phyloP scores from a whole-genome alignment of 2,797 vertebrate species.

The Chelon auratus region DNA sequence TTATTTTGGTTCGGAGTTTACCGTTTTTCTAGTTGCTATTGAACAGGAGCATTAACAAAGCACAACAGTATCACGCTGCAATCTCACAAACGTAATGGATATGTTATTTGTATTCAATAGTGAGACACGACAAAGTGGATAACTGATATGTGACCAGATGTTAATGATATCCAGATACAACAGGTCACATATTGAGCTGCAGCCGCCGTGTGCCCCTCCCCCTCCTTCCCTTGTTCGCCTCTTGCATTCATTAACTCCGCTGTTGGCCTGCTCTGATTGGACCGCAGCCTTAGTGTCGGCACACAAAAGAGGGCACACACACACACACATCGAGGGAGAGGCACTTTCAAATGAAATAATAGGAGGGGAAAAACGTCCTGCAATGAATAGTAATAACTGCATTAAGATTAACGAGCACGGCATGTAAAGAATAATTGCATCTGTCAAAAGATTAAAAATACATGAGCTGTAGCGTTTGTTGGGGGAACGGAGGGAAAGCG shows the following conservation, averaged over 20 bases:
- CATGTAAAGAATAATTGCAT: slow-evolving; percentile 85
- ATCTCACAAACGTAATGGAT: slow-evolving; percentile 37
- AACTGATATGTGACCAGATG: slow-evolving; percentile 74
- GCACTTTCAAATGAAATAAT: slow-evolving; percentile 78
- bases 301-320: slow-evolving; percentile 26
- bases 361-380: slow-evolving; percentile 66
- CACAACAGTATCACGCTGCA: slow-evolving; percentile 6
- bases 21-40: slow-evolving; percentile 38
- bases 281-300: slow-evolving; percentile 42
- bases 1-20: slow-evolving; percentile 65
- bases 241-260: slow-evolving; percentile 71
- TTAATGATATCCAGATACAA: slow-evolving; percentile 72
- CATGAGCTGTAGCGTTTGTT: slow-evolving; percentile 82
- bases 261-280: slow-evolving; percentile 71
- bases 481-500: slow-evolving; percentile 55
- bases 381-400: slow-evolving; percentile 85
- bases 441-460: slow-evolving; percentile 86
- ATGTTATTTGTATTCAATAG: slow-evolving; percentile 47
- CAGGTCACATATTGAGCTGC: slow-evolving; percentile 74
- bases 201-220: slow-evolving; percentile 4
- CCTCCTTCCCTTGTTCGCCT: slow-evolving; percentile 32
- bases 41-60: slow-evolving; percentile 47
- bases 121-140: slow-evolving; percentile 40
- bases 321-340: slow-evolving; percentile 39
- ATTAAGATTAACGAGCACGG: slow-evolving; percentile 86